Conservation (phyloP, 2,797 vertebrate species). For the Taeniopygia guttata region DNA sequence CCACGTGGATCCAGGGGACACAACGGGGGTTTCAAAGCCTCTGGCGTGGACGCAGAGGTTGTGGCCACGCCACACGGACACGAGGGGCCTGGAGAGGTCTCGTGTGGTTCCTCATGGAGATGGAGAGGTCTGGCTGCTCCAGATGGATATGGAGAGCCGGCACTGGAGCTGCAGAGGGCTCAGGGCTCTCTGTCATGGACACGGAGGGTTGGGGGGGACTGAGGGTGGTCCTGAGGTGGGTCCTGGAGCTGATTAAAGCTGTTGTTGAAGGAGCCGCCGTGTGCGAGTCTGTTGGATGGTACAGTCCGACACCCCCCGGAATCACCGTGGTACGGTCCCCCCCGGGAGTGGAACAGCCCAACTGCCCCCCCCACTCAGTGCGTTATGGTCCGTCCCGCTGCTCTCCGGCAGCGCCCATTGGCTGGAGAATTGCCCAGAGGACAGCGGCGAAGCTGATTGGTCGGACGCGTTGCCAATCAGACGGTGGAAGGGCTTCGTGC, state of each 20-base stretch:
- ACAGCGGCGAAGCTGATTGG: fast-evolving
- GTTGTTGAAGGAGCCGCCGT: background rate
- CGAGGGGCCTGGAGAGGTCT: too few relatives aligned
- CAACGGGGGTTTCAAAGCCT: too few relatives aligned
- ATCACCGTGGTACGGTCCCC: background rate
- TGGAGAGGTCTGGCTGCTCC: background rate
- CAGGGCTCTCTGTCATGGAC: fast-evolving
- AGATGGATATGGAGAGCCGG: fast-evolving
- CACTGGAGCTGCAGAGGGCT: background rate
- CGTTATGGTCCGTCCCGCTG: background rate
- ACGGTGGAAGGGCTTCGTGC: fast-evolving
- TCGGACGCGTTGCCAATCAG: fast-evolving
- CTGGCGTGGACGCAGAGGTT: background rate
- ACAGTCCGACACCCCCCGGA: background rate
- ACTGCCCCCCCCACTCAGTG: fast-evolving
- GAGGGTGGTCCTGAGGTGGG: background rate
- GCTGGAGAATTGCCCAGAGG: fast-evolving
- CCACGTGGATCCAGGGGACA: fast-evolving
- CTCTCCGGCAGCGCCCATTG: background rate
- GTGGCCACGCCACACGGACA: fast-evolving
- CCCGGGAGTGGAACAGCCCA: background rate
- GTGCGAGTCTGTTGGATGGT: background rate
- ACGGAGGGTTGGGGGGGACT: background rate
- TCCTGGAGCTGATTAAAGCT: background rate
- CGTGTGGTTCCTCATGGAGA: background rate